Conservation (phyloP, 2,113 vertebrate genomes). For the Apistogramma diplotaenia region DNA sequence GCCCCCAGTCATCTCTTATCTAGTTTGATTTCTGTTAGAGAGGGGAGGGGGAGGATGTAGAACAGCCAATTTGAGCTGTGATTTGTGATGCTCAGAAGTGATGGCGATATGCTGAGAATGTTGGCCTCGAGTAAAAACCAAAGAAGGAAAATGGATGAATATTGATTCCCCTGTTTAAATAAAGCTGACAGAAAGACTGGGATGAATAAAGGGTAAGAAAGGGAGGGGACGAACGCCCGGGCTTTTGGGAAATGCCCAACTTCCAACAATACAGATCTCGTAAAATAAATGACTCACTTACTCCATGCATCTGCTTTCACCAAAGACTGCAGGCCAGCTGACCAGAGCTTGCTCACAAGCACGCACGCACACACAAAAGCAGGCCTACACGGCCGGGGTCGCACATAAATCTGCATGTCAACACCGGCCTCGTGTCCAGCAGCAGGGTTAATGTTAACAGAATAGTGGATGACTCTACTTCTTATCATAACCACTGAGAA, state of each 20-base stretch:
- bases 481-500: constrained; percentile 28
- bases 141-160: constrained; percentile 29
- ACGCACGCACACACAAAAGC: constrained; percentile 15
- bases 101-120: constrained; percentile 41
- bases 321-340: constrained; percentile 21
- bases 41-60: constrained; percentile 43
- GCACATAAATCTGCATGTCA: constrained; percentile 40
- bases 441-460: constrained; percentile 40
- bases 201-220: constrained; percentile 16
- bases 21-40: constrained; percentile 30
- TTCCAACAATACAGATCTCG: constrained; percentile 53
- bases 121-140: constrained; percentile 33
- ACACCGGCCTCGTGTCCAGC: constrained; percentile 20
- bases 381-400: not conserved
- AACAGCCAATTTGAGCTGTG: constrained; percentile 55
- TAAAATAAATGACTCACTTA: constrained; percentile 64
- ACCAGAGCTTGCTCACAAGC: constrained; percentile 25
- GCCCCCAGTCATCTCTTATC: constrained; percentile 47
- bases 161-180: constrained; percentile 57
- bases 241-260: constrained; percentile 45
- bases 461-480: constrained; percentile 22
- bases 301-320: constrained; percentile 30
- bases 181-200: constrained; percentile 34
- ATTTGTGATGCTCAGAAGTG: constrained; percentile 62
- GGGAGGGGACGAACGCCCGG: not conserved